Evolutionary conservation across 2,113 vertebrate genomes (phyloP), one percentile per base, ranked within the genome.

Genomic region (Sphyrna mokarran): DNA sequence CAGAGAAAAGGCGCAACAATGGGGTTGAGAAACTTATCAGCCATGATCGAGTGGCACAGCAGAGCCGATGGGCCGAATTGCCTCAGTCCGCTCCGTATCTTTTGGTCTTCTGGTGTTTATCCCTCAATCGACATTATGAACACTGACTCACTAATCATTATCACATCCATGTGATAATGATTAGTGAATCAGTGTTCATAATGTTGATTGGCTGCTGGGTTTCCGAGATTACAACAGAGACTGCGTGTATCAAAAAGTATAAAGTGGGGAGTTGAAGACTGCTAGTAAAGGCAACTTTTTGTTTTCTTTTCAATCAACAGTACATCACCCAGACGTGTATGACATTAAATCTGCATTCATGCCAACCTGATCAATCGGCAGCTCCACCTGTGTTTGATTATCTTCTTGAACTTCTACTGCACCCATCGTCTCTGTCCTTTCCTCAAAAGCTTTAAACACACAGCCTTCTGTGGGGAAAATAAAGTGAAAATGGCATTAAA

Each of bases 321-420:
- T 72, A 54, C 33, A 23, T 72, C 23, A 43, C 40, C 66, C 43
- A 72, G 16, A 29, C 48, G 76, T 40, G n/a, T 80, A 95, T 54
- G 22, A 72, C 48, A 29, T 95, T 14, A 18, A 95, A 40, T 0
- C 4, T 76, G 26, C 9, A 54, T 95, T 76, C 26, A 20, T 95
- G 68, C 94, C 96, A 98, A 98, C 98, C 98, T 98, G 98, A 95
- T 98, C 98, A 29, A 98, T 96, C 0, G 98, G 98, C 97, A 98
- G 96, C 97, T 98, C 98, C 37, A 97, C 96, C 95, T 96, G 96
- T 48, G 97, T 97, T 3, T 97, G 97, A 97, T 97, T 97, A 96
- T 98, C 97, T 97, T 98, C 97, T 70, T 97, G 97, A 86, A 98
- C 97, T 96, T 98, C 98, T 93, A 96, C 96, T 96, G 98, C 97